Percentiles rank a stretch among this genome's conserved stretches.
These are phyloP conservation scores for Rhyacophila brunnea DNA, from an alignment of 1,140 invertebrate species.

Conservation along the genomic window DNA sequence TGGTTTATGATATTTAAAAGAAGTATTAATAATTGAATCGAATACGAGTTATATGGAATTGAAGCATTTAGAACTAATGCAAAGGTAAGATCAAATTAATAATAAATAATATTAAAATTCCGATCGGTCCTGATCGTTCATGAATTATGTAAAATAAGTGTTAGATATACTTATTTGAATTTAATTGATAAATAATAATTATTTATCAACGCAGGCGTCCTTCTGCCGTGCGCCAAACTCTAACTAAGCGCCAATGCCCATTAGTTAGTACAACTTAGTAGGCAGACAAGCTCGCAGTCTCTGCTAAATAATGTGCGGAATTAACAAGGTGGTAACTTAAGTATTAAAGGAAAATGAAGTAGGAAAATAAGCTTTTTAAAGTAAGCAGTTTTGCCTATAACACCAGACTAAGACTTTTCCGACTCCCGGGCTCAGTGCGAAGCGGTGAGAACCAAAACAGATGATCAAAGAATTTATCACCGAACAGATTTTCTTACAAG, in stretches of 20 bases:
- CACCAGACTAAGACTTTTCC: not conserved
- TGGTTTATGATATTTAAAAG: no score
- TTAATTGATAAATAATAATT: no score
- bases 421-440: not conserved
- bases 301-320: constrained; percentile 33
- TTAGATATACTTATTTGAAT: no score
- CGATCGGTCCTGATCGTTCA: no score
- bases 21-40: no score
- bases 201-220: constrained; percentile 9
- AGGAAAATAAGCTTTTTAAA: constrained; percentile 34
- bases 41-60: no score
- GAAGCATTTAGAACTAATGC: no score
- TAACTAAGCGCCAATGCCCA: constrained; percentile 1
- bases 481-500: no score
- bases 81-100: no score
- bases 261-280: constrained; percentile 28
- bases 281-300: constrained; percentile 17
- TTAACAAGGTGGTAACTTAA: constrained; percentile 36
- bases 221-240: not conserved
- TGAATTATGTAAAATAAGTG: no score
- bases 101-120: no score
- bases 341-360: constrained; percentile 30
- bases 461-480: not conserved
- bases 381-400: constrained; percentile 19
- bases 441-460: not conserved